phyloP scores from a whole-genome alignment of 1,140 invertebrate species.

The Papilio dardanus region DNA sequence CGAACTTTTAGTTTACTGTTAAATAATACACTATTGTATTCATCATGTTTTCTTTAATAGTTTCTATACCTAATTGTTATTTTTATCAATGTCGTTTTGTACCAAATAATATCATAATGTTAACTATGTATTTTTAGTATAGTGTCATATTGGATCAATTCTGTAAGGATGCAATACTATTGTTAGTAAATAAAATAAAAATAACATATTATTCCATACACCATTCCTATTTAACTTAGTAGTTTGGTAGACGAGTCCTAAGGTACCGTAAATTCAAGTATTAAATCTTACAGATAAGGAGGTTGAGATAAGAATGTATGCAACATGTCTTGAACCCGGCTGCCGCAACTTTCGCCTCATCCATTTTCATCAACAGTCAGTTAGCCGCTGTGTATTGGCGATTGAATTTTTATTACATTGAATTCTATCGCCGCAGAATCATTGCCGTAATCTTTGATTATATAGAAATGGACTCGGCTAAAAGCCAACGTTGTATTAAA shows the following conservation, averaged over 20 bases:
- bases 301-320: slow-evolving; percentile 29
- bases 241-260: slow-evolving; percentile 4
- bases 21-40: too few relatives aligned
- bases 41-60: too few relatives aligned
- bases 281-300: slow-evolving; percentile 36
- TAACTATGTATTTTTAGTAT: too few relatives aligned
- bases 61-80: too few relatives aligned
- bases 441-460: background rate
- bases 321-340: slow-evolving; percentile 29
- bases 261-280: slow-evolving; percentile 26
- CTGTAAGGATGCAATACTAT: too few relatives aligned
- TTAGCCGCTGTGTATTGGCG: slow-evolving; percentile 25
- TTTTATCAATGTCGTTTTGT: too few relatives aligned
- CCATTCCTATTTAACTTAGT: too few relatives aligned
- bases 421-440: slow-evolving; percentile 21
- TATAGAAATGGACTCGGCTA: background rate
- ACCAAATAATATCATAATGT: too few relatives aligned
- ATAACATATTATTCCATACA: background rate
- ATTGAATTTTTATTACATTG: slow-evolving; percentile 37
- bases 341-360: slow-evolving; percentile 34
- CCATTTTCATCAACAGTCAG: slow-evolving; percentile 38
- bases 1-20: too few relatives aligned
- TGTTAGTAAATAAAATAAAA: background rate
- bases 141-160: too few relatives aligned
- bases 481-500: background rate